Conservation (phyloP, 1,140 invertebrate genomes). For the Holotrichia oblita region DNA sequence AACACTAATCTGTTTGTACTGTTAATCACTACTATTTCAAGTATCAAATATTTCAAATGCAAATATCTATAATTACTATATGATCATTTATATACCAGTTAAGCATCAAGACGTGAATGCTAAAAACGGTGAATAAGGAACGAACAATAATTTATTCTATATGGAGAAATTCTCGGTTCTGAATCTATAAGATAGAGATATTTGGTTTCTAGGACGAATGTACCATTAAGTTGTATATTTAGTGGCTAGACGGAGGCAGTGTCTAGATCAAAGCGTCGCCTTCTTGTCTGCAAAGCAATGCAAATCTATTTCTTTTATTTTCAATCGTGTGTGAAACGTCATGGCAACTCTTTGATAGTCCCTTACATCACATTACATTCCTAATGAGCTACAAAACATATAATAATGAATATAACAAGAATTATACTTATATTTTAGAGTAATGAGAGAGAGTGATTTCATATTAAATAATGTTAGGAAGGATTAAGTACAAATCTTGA, state of each 20-base stretch:
- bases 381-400: no score
- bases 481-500: neutral
- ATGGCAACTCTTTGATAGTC: neutral
- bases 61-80: neutral
- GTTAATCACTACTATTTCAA: no score
- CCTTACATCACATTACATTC: no score
- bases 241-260: neutral
- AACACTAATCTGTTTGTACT: no score
- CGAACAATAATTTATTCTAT: no score
- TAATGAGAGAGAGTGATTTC: no score
- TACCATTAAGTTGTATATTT: neutral
- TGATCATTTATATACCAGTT: neutral
- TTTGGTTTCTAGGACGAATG: neutral
- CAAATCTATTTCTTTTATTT: neutral
- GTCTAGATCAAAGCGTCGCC: neutral
- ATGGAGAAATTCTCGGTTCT: no score
- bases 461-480: neutral
- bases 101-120: neutral
- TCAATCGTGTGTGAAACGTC: neutral
- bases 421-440: no score
- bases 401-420: no score
- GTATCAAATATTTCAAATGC: no score
- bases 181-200: no score
- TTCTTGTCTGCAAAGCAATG: neutral
- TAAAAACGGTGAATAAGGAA: no score